These are phyloP conservation scores for Yponomeuta malinellus DNA, from an alignment of 2,888 invertebrate genomes.

Conservation along the genomic window DNA sequence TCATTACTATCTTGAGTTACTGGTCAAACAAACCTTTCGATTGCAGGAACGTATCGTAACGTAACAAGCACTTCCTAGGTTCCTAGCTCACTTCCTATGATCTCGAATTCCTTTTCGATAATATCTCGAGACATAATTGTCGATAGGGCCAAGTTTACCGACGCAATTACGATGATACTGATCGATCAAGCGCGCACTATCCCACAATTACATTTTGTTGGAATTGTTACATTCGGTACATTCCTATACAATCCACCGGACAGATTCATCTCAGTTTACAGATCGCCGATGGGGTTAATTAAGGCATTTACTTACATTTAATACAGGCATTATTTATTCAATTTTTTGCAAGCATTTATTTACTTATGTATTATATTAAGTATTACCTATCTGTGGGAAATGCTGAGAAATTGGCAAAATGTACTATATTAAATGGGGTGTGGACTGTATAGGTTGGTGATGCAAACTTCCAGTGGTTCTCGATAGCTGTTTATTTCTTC, in stretches of 20 bases:
- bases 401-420: too few relatives aligned
- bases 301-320: too few relatives aligned
- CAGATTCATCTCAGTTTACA: neutral
- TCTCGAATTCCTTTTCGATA: conserved; percentile 19
- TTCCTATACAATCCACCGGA: neutral
- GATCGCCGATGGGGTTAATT: too few relatives aligned
- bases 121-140: conserved; percentile 28
- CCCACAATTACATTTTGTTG: conserved; percentile 48
- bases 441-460: too few relatives aligned
- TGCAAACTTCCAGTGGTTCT: too few relatives aligned
- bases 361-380: too few relatives aligned
- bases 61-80: conserved; percentile 31
- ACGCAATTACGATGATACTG: conserved; percentile 56
- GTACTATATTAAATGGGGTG: too few relatives aligned
- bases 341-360: too few relatives aligned
- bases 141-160: conserved; percentile 42
- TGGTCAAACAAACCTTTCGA: conserved; percentile 10
- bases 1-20: neutral
- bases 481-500: too few relatives aligned
- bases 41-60: conserved; percentile 24
- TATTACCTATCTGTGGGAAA: too few relatives aligned
- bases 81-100: conserved; percentile 34
- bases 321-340: too few relatives aligned
- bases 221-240: neutral
- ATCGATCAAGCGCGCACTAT: conserved; percentile 43